Evolutionary conservation across 2,797 vertebrate genomes (phyloP).

Genomic region (Clarias fuscus): DNA sequence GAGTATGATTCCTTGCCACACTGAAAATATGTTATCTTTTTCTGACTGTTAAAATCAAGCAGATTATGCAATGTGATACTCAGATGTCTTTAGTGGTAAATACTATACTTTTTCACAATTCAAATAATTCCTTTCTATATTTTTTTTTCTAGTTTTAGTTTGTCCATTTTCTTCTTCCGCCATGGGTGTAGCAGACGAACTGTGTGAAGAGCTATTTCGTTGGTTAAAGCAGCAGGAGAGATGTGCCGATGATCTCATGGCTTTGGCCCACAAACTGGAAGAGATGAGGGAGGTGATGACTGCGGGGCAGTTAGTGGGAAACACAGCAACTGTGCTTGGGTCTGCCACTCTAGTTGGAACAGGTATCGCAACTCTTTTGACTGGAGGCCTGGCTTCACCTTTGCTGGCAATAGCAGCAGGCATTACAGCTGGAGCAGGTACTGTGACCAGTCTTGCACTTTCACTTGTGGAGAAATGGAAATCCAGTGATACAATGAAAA

Average conservation of each 20-base stretch:
- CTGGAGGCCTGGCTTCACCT: constrained; percentile 8
- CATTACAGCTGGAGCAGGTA: neutral
- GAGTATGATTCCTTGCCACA: neutral
- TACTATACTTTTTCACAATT: neutral
- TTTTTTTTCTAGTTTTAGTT: neutral
- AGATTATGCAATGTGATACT: neutral
- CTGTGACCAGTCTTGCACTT: neutral
- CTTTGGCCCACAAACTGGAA: neutral
- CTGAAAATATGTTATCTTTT: neutral
- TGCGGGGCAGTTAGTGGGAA: neutral
- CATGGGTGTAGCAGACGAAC: neutral
- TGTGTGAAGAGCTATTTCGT: neutral
- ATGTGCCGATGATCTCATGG: neutral
- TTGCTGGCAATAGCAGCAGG: neutral
- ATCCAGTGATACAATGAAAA: neutral
- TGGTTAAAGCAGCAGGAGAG: neutral
- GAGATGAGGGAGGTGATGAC: neutral
- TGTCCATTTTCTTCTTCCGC: neutral
- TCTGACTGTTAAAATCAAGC: neutral
- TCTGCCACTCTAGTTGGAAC: neutral
- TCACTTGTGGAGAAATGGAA: neutral
- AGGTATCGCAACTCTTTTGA: neutral
- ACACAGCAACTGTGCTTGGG: constrained; percentile 1
- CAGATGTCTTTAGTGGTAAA: neutral
- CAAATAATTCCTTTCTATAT: neutral